phyloP scores from a whole-genome alignment of 2,888 invertebrate genomes.

The Tanytarsus gracilentus region DNA sequence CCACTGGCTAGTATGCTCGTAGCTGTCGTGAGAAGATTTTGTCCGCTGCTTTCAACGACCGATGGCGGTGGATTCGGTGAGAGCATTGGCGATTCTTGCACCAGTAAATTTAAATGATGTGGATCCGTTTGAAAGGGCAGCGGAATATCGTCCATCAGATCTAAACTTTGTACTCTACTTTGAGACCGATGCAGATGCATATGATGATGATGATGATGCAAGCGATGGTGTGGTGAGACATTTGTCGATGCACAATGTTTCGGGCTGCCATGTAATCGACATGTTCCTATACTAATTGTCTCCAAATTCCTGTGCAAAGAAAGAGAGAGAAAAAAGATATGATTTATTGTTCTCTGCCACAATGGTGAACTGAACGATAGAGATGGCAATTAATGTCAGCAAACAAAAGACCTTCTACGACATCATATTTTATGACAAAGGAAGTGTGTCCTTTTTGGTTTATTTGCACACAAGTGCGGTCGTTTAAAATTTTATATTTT shows the following conservation, averaged over 20 bases:
- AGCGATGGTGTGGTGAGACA: constrained; percentile 41
- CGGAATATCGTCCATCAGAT: constrained; percentile 40
- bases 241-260: constrained; percentile 42
- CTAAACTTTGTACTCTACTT: constrained; percentile 40
- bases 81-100: constrained; percentile 18
- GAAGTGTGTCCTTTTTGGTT: too few species aligned
- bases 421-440: too few species aligned
- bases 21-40: constrained; percentile 35
- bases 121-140: constrained; percentile 30
- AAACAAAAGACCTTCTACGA: too few species aligned
- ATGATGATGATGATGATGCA: constrained; percentile 21
- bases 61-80: constrained; percentile 27
- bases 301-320: constrained; percentile 31
- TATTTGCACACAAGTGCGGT: too few species aligned
- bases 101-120: constrained; percentile 13
- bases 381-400: too few species aligned
- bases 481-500: too few species aligned
- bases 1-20: constrained; percentile 33
- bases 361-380: too few species aligned
- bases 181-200: constrained; percentile 22
- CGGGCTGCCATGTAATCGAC: constrained; percentile 43
- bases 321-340: not conserved
- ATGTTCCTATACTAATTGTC: constrained; percentile 32
- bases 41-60: constrained; percentile 19
- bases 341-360: too few species aligned